Evolutionary conservation across 2,888 invertebrate species (phyloP).

Genomic region (Tridacna crocea): DNA sequence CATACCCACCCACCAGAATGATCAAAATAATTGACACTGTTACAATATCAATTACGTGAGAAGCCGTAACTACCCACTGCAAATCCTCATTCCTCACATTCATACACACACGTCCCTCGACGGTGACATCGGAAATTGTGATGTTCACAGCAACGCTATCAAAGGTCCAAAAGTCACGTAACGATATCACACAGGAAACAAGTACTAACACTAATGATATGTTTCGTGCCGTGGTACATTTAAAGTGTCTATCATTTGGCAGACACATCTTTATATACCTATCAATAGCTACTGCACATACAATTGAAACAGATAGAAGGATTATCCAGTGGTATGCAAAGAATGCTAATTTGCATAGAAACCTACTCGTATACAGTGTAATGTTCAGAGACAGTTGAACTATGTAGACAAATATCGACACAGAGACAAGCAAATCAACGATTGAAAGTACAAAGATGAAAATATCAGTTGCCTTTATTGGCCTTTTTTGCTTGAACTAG

Average conservation of each 20-base stretch:
- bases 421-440: background rate
- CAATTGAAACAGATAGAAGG: background rate
- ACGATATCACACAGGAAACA: background rate
- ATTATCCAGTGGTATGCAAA: background rate
- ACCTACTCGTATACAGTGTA: background rate
- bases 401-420: background rate
- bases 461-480: background rate
- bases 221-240: background rate
- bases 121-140: background rate
- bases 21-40: background rate
- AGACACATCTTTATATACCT: background rate
- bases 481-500: background rate
- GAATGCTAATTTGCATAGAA: background rate
- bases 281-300: background rate
- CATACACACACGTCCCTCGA: slow-evolving; percentile 1
- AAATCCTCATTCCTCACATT: background rate
- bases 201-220: background rate
- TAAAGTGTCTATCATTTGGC: background rate
- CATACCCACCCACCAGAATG: background rate
- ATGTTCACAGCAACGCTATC: background rate
- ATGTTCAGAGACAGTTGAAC: background rate
- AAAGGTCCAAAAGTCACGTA: background rate
- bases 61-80: background rate
- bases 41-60: background rate
- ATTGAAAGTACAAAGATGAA: background rate